A percentile compares a stretch with the other conserved stretches of the same genome.
These are phyloP conservation scores for Apostichopus californicus DNA, from an alignment of 35 echinoderm and acorn worm species.

Conservation along the genomic window DNA sequence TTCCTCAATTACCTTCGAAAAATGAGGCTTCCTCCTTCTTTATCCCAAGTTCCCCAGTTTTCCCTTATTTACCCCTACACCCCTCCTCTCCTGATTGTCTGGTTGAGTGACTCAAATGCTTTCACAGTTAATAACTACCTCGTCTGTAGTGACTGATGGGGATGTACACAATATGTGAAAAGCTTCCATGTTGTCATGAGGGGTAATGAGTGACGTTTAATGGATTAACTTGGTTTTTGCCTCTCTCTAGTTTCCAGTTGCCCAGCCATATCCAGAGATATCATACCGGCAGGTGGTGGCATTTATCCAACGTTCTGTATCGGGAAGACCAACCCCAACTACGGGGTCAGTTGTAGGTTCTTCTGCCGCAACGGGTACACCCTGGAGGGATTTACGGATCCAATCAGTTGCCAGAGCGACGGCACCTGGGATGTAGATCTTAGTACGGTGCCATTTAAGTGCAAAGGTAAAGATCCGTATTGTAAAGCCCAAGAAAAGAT, in stretches of 20 bases:
- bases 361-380: conserved; percentile 71
- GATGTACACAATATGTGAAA: too few species aligned
- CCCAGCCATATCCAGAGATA: conserved; percentile 35
- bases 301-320: conserved; percentile 62
- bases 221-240: background rate
- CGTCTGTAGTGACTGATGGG: too few species aligned
- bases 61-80: too few species aligned
- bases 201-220: background rate
- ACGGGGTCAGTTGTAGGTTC: conserved; percentile 64
- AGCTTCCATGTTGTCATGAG: too few species aligned
- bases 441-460: conserved; percentile 4
- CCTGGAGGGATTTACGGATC: conserved; percentile 26
- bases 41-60: too few species aligned
- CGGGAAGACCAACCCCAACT: conserved; percentile 38
- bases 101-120: too few species aligned
- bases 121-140: too few species aligned
- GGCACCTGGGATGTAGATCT: conserved; percentile 67
- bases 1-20: too few species aligned
- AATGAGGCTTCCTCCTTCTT: too few species aligned
- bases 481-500: too few species aligned
- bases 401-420: conserved; percentile 63
- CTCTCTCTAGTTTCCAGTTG: conserved; percentile 45
- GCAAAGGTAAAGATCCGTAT: conserved; percentile 51
- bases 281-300: conserved; percentile 38
- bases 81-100: too few species aligned